Conservation (phyloP, 2,797 vertebrate species). For the Luscinia megarhynchos region DNA sequence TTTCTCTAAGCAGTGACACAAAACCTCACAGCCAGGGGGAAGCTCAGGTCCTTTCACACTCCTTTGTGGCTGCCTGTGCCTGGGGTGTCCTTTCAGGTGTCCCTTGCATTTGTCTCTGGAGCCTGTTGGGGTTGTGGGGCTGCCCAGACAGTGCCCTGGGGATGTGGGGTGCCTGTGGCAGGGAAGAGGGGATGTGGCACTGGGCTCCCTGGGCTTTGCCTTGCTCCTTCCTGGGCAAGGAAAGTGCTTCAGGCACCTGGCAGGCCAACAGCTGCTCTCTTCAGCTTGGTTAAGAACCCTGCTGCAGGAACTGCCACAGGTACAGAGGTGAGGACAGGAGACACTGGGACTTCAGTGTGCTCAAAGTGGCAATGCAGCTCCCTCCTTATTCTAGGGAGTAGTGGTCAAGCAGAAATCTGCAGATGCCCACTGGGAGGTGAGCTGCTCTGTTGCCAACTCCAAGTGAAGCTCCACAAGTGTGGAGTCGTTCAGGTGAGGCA, state of each 20-base stretch:
- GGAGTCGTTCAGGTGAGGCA: neutral
- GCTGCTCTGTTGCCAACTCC: neutral
- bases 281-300: neutral
- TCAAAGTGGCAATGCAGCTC: neutral
- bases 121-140: neutral
- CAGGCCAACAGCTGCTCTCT: neutral
- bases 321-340: neutral
- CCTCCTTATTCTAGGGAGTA: neutral
- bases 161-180: neutral
- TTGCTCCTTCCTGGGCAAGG: neutral
- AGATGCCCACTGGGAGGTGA: neutral
- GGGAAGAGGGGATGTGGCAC: neutral
- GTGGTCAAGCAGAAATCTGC: neutral
- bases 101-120: neutral
- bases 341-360: rapidly evolving
- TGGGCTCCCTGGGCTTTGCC: neutral
- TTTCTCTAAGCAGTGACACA: neutral
- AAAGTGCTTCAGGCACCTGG: neutral
- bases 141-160: neutral
- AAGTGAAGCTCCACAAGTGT: neutral
- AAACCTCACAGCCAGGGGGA: constrained; percentile 15
- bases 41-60: neutral
- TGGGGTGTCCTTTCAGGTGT: neutral
- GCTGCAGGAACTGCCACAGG: neutral
- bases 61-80: neutral